Evolutionary conservation across 2,888 invertebrate genomes (phyloP), one percentile per base, ranked within the genome.

Genomic region (Mimachlamys varia): DNA sequence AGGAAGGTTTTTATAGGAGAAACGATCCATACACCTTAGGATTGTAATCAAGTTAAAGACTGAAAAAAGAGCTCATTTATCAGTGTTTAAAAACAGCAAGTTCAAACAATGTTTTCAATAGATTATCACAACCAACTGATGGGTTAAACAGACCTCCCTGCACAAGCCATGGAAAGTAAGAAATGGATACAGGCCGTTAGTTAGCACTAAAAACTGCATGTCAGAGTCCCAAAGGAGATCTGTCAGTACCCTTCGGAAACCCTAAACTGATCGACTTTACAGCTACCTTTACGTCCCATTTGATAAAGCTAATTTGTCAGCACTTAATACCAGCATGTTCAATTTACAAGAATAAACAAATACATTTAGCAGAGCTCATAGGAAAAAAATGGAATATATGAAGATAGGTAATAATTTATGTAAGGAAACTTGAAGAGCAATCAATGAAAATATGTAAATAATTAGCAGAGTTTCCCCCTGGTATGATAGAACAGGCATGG

Each of bases 331-430:
- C 27, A 3, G 27, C 76, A 76, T 76, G 76, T 76, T 76, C 76
- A 33, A 33, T 76, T 22, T 33, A 76, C 27, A 27, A 76, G 76
- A 33, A 76, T 76, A 76, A 58, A 58, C 22, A 22, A 76, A 76
- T 76, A 76, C 33, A 76, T 76, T 27, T 76, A 76, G 76, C 76
- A 76, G 33, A 76, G 27, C 76, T 27, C 76, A 76, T 33, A 76
- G 33, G 62, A 33, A 76, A 76, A 76, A 76, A 33, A 76, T 0
- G 76, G 12, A 27, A 76, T 76, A 76, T 27, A 76, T 76, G 76
- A 76, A 76, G 19, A 22, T 10, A 76, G 33, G 27, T 76, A 33
- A 27, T 76, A 33, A 76, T 76, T 76, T 76, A 76, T 76, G 27
- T 5, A 27, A 76, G 76, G 76, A 76, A 76, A 76, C 76, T 15